Percentiles rank a stretch among this genome's conserved stretches.
These are phyloP conservation scores for Delichon dasypus DNA, from an alignment of 2,797 vertebrate genomes.

Conservation along the genomic window DNA sequence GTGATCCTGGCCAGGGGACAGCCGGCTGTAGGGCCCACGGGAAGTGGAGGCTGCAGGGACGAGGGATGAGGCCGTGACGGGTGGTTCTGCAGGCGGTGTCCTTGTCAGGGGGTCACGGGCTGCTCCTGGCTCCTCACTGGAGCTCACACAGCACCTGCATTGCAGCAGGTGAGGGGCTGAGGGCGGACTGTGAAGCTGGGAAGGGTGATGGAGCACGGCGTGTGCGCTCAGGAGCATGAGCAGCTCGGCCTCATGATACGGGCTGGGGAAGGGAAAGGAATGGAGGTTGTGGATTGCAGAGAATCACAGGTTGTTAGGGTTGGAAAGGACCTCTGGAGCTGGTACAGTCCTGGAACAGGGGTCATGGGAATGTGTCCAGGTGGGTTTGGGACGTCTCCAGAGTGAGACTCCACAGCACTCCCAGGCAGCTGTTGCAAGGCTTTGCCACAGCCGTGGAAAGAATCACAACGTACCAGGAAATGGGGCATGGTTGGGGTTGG, in stretches of 20 bases:
- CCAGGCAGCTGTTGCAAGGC: background rate
- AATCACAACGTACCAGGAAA: background rate
- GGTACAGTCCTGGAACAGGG: background rate
- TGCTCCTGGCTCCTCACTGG: background rate
- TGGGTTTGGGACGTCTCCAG: background rate
- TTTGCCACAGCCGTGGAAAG: background rate
- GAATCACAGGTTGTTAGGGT: accelerated
- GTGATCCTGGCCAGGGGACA: background rate
- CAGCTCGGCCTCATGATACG: background rate
- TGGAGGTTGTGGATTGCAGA: accelerated
- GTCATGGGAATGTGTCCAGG: accelerated
- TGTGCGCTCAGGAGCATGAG: accelerated
- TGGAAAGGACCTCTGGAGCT: background rate
- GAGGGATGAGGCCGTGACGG: accelerated
- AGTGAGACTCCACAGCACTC: background rate
- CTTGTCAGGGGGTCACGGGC: background rate
- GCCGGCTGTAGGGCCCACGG: accelerated
- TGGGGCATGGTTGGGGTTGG: accelerated
- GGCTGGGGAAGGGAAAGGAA: too few species aligned
- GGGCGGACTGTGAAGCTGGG: background rate
- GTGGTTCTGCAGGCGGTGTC: accelerated
- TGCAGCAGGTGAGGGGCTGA: background rate
- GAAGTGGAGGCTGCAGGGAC: accelerated
- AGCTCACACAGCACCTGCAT: background rate
- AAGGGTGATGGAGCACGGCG: background rate